Evolutionary conservation across 1,140 invertebrate genomes (phyloP).

Genomic region (Euura saliciscinereae): DNA sequence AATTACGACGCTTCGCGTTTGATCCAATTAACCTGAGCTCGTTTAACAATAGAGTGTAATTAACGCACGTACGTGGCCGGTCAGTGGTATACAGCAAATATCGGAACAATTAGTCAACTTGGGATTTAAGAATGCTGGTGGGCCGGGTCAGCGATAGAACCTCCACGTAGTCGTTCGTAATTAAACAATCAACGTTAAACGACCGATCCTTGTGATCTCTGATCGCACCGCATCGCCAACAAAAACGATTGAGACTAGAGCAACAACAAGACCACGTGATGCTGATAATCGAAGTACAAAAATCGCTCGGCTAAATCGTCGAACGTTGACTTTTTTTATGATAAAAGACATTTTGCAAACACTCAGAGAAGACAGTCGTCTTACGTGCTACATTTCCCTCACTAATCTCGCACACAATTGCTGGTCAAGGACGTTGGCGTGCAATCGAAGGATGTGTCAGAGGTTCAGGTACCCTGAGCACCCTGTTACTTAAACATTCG

Average conservation of each 20-base stretch:
- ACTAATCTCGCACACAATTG: neutral
- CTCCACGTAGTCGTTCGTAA: slow-evolving; percentile 44
- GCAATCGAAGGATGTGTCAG: neutral
- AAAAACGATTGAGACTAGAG: too few relatives aligned
- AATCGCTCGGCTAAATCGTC: neutral
- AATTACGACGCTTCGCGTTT: neutral
- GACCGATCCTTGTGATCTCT: neutral
- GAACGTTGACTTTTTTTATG: neutral
- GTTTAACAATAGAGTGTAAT: slow-evolving; percentile 2
- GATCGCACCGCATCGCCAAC: neutral
- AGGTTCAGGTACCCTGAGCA: neutral
- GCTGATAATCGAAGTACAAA: too few relatives aligned
- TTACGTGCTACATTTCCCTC: neutral
- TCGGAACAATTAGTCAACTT: neutral
- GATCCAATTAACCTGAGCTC: neutral
- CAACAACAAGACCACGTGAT: too few relatives aligned
- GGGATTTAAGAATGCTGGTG: neutral
- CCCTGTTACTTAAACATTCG: neutral
- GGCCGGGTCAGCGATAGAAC: slow-evolving; percentile 36
- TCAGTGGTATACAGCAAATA: neutral
- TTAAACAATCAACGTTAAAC: slow-evolving; percentile 35
- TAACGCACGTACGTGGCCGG: neutral
- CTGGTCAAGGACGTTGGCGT: neutral
- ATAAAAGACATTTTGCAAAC: neutral
- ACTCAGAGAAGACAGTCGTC: neutral